Percentiles rank a stretch among this genome's conserved stretches.
Evolutionary conservation across 30 jellyfish, hydroid and myxozoan genomes (phyloP).

Genomic region (Pseudorhiza aurosa): DNA sequence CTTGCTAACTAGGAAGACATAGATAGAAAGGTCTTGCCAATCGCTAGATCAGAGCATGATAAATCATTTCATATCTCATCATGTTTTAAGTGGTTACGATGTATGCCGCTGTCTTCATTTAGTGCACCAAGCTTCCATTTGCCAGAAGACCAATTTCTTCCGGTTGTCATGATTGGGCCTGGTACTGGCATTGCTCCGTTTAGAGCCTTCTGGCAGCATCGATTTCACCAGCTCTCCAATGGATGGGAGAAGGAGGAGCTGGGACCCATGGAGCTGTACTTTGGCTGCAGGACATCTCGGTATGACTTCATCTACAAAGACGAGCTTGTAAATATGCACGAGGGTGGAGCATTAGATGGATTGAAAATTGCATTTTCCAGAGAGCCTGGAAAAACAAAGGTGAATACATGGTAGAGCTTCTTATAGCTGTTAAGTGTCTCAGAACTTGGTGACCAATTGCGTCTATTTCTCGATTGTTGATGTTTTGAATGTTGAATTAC

Average conservation of each 20-base stretch:
- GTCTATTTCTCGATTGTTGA: too few relatives aligned
- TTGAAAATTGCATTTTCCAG: slow-evolving; percentile 79
- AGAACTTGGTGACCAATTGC: too few relatives aligned
- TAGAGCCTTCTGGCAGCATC: slow-evolving; percentile 89
- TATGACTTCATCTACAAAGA: slow-evolving; percentile 71
- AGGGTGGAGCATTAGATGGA: slow-evolving; percentile 59
- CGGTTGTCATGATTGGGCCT: slow-evolving; percentile 89
- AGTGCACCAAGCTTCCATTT: slow-evolving; percentile 86
- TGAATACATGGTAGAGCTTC: too few relatives aligned
- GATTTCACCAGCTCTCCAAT: slow-evolving; percentile 30
- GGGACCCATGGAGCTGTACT: slow-evolving; percentile 70
- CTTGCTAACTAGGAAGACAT: too few relatives aligned
- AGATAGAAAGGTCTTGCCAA: too few relatives aligned
- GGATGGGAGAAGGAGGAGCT: slow-evolving; percentile 29
- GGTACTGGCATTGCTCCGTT: slow-evolving; percentile 98
- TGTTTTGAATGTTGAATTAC: too few relatives aligned
- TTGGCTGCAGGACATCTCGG: slow-evolving; percentile 84
- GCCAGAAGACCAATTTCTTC: slow-evolving; percentile 74
- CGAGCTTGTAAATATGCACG: slow-evolving; percentile 47
- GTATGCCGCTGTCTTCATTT: background rate
- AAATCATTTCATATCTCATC: too few relatives aligned
- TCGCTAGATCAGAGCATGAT: too few relatives aligned
- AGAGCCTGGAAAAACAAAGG: slow-evolving; percentile 84
- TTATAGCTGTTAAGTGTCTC: too few relatives aligned
- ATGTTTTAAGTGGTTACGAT: too few relatives aligned